Conservation (phyloP, 2,113 vertebrate genomes). For the Ailuropoda melanoleuca region DNA sequence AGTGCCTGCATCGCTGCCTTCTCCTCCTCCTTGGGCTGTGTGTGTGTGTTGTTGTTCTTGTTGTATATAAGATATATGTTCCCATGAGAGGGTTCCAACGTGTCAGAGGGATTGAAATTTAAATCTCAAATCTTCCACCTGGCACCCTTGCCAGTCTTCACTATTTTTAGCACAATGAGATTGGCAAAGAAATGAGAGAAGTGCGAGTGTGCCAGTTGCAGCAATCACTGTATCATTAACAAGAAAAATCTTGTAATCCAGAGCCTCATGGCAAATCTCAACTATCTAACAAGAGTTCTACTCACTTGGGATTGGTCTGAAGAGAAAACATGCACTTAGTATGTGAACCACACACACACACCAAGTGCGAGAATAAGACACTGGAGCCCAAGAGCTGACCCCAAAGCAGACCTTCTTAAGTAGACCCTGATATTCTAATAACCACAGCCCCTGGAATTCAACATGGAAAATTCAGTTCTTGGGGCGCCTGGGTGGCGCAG, state of each 20-base stretch:
- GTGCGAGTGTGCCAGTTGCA: fast-evolving
- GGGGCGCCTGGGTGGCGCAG: too few relatives aligned
- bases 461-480: neutral
- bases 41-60: neutral
- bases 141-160: neutral
- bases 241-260: neutral
- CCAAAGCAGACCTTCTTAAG: neutral
- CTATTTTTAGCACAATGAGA: neutral
- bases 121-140: neutral
- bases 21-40: neutral
- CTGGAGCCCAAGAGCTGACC: neutral
- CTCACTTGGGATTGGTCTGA: neutral
- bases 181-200: neutral
- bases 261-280: neutral
- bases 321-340: neutral
- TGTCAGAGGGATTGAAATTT: neutral
- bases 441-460: neutral
- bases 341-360: neutral
- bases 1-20: too few relatives aligned
- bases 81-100: neutral
- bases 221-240: fast-evolving
- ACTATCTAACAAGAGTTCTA: neutral
- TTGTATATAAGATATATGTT: neutral
- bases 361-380: neutral
- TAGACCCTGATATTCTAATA: neutral